Evolutionary conservation across 2,113 vertebrate genomes (phyloP).

Genomic region (Microtus pennsylvanicus): DNA sequence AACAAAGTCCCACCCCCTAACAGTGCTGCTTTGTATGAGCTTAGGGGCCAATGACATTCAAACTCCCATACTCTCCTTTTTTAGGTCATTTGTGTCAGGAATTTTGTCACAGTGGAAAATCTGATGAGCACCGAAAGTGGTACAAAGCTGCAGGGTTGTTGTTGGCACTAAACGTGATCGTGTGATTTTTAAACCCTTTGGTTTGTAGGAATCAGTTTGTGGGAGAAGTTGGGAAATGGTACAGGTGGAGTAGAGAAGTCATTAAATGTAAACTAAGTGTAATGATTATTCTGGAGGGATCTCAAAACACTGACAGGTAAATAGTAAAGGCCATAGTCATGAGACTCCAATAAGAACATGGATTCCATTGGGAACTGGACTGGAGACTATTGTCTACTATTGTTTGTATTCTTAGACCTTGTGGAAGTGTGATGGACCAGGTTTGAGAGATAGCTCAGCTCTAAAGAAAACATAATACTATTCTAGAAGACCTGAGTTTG

Average conservation of each 20-base stretch:
- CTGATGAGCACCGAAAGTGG: not conserved
- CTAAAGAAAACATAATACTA: not conserved
- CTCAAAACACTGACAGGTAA: not conserved
- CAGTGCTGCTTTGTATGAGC: not conserved
- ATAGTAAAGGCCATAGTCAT: not conserved
- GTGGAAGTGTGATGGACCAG: not conserved
- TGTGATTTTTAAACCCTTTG: not conserved
- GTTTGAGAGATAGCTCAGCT: not conserved
- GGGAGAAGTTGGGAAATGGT: not conserved
- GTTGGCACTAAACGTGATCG: not conserved
- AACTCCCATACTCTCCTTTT: not conserved
- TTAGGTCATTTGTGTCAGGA: not conserved
- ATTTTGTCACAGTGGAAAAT: not conserved
- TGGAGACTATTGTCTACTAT: not conserved
- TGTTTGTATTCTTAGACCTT: not conserved
- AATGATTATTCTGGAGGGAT: not conserved
- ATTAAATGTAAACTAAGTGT: not conserved
- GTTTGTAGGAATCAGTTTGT: not conserved
- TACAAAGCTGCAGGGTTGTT: not conserved
- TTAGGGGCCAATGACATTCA: not conserved
- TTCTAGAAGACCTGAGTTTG: not conserved
- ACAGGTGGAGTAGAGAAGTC: not conserved
- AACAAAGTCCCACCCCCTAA: not conserved
- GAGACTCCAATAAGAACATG: not conserved
- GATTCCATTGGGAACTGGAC: not conserved